These are phyloP conservation scores for Pseudopleuronectes americanus DNA, from an alignment of 2,797 vertebrate genomes.

Conservation along the genomic window DNA sequence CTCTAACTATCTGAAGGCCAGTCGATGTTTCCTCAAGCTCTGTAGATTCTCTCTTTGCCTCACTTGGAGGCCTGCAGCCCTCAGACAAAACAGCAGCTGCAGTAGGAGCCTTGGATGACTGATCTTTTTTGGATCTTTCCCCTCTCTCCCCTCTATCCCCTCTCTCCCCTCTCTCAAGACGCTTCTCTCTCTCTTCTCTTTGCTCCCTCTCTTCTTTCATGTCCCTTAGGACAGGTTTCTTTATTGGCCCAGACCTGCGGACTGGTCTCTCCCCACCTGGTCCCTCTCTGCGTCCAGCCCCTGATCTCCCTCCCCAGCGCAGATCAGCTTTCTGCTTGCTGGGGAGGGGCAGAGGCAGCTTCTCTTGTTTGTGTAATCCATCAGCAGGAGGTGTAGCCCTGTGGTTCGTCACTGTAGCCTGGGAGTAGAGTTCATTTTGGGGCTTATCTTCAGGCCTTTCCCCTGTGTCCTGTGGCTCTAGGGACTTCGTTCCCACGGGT, in stretches of 20 bases:
- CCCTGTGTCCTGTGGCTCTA: constrained; percentile 85
- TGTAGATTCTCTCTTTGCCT: constrained; percentile 83
- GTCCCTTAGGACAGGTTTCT: constrained; percentile 96
- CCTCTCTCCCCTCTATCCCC: constrained; percentile 83
- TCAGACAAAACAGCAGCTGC: constrained; percentile 74
- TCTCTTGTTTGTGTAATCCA: constrained; percentile 90
- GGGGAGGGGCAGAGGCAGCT: constrained; percentile 79
- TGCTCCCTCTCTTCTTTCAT: constrained; percentile 99
- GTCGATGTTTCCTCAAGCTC: constrained; percentile 63
- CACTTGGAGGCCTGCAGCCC: constrained; percentile 75
- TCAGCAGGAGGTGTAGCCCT: constrained; percentile 85
- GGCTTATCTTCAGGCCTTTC: constrained; percentile 89
- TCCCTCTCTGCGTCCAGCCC: constrained; percentile 89
- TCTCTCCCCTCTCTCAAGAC: constrained; percentile 85
- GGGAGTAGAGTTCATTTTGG: constrained; percentile 89
- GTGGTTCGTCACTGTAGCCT: constrained; percentile 75
- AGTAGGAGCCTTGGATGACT: constrained; percentile 59
- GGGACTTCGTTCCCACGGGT: constrained; percentile 81
- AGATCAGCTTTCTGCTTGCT: constrained; percentile 94
- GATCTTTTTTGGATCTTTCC: constrained; percentile 79
- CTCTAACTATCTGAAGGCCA: constrained; percentile 69
- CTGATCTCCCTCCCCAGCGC: constrained; percentile 93
- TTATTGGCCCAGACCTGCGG: constrained; percentile 96
- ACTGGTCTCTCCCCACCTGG: constrained; percentile 88
- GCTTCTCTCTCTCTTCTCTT: constrained; percentile 93